phyloP scores from a whole-genome alignment of 2,888 invertebrate species.

The Masnerella sp. region DNA sequence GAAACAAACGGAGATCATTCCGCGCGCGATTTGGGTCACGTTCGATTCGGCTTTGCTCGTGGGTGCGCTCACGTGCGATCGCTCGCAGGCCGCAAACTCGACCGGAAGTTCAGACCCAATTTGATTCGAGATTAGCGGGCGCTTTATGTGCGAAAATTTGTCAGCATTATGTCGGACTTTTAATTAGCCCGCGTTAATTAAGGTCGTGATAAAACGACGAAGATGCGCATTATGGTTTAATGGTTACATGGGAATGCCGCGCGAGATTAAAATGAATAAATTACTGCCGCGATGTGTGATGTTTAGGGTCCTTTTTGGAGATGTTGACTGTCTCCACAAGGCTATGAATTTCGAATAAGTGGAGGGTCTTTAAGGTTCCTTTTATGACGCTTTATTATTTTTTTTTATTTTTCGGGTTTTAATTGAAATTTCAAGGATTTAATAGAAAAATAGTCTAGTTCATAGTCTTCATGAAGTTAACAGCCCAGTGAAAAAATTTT shows the following conservation, averaged over 20 bases:
- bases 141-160: slow-evolving; percentile 25
- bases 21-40: slow-evolving; percentile 31
- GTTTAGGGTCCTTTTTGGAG: slow-evolving; percentile 7
- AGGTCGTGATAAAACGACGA: slow-evolving; percentile 40
- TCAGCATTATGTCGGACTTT: slow-evolving; percentile 21
- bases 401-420: background rate
- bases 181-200: slow-evolving; percentile 46
- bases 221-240: slow-evolving; percentile 43
- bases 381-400: background rate
- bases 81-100: slow-evolving; percentile 19
- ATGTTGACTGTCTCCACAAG: background rate
- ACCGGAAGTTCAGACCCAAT: slow-evolving; percentile 14
- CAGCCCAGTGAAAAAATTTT: no score
- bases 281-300: slow-evolving; percentile 17
- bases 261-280: slow-evolving; percentile 44
- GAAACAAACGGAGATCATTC: slow-evolving; percentile 42
- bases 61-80: slow-evolving; percentile 8
- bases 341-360: slow-evolving; percentile 17
- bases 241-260: slow-evolving; percentile 30
- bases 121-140: slow-evolving; percentile 31
- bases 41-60: slow-evolving; percentile 8
- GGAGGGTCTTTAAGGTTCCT: background rate
- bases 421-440: no score
- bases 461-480: no score
- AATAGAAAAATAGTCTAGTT: no score